Conservation (phyloP, 2,797 vertebrate species). For the Euthynnus affinis region DNA sequence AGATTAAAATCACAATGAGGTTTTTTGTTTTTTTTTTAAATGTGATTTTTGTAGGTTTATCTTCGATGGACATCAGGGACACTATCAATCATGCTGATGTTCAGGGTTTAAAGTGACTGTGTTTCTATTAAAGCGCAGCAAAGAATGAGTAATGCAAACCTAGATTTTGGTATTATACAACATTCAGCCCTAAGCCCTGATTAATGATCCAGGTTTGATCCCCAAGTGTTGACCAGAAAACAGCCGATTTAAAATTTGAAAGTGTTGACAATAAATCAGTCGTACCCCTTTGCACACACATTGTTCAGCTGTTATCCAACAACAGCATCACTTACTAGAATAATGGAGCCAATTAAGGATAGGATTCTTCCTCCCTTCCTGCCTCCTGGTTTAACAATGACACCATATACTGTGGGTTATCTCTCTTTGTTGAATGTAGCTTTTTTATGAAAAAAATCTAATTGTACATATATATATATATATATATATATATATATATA, state of each 20-base stretch:
- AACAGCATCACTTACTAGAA: constrained; percentile 4
- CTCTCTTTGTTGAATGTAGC: background rate
- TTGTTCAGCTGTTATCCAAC: constrained; percentile 25
- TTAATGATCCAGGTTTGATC: constrained; percentile 43
- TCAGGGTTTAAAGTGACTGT: background rate
- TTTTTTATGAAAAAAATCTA: background rate
- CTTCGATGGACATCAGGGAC: too few species aligned
- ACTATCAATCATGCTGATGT: too few species aligned
- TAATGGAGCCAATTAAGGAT: constrained; percentile 20
- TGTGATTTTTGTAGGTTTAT: too few species aligned
- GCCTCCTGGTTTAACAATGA: background rate
- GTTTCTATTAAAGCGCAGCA: background rate
- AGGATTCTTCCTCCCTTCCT: background rate
- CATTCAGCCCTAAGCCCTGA: constrained; percentile 16
- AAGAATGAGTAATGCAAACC: background rate
- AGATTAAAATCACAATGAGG: too few species aligned
- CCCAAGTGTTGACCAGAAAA: too few species aligned
- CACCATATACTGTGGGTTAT: too few species aligned
- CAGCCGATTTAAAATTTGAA: constrained; percentile 35
- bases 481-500: too few species aligned
- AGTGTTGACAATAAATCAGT: constrained; percentile 40
- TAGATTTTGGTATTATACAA: constrained; percentile 16
- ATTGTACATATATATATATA: too few species aligned
- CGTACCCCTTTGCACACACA: constrained; percentile 6
- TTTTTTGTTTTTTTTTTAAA: too few species aligned